Percentiles rank a stretch among this genome's conserved stretches.
phyloP scores from a whole-genome alignment of 2,113 vertebrate species.

The Raja brachyura region DNA sequence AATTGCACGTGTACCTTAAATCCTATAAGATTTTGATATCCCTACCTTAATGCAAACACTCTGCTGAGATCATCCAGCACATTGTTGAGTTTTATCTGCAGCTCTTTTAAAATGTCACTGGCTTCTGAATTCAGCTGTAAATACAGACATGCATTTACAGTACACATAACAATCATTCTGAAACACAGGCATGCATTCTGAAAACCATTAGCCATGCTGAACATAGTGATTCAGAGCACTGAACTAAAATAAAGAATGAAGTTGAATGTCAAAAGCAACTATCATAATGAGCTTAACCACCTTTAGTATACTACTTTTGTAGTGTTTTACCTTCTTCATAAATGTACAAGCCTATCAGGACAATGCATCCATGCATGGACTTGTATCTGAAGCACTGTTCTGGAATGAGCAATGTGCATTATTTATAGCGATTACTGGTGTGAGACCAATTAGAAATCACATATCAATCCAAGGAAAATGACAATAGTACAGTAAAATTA shows the following conservation, averaged over 20 bases:
- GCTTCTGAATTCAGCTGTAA: constrained; percentile 84
- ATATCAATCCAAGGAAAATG: not conserved
- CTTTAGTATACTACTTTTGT: not conserved
- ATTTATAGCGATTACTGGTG: not conserved
- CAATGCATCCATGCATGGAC: not conserved
- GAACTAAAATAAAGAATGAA: not conserved
- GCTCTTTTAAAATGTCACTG: constrained; percentile 88
- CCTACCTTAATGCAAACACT: constrained; percentile 86
- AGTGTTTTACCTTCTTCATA: not conserved
- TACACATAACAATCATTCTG: not conserved
- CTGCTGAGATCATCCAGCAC: constrained; percentile 93
- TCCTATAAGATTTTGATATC: not conserved
- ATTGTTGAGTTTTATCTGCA: constrained; percentile 94
- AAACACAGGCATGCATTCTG: not conserved
- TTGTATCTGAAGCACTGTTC: not conserved
- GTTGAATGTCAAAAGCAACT: not conserved
- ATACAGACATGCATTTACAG: not conserved
- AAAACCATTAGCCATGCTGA: not conserved
- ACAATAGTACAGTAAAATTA: no score
- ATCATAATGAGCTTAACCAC: not conserved
- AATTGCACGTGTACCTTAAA: not conserved
- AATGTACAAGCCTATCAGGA: not conserved
- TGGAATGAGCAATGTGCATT: not conserved
- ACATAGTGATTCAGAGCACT: not conserved
- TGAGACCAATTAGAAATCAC: not conserved